Conservation (phyloP, 1,140 invertebrate species). For the Drosophila burlai region DNA sequence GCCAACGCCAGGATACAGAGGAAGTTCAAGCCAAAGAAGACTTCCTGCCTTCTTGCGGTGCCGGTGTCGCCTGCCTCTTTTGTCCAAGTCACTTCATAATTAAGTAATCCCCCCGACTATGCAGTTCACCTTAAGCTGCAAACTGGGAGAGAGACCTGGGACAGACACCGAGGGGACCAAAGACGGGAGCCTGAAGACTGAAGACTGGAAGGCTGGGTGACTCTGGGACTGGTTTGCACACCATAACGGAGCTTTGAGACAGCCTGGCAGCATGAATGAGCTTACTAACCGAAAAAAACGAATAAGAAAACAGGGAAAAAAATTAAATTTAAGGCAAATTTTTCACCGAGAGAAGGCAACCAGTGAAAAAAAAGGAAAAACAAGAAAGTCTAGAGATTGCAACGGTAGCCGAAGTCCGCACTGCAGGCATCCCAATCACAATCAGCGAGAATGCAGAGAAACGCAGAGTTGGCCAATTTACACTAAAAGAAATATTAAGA, state of each 20-base stretch:
- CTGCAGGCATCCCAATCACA: conserved; percentile 64
- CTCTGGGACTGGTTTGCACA: conserved; percentile 66
- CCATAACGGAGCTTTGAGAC: conserved; percentile 67
- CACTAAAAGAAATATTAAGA: neutral
- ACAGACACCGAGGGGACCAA: neutral
- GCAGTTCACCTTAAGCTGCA: conserved; percentile 72
- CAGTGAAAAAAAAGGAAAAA: conserved; percentile 22
- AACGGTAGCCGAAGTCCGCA: conserved; percentile 66
- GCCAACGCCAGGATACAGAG: conserved; percentile 3
- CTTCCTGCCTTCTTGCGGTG: conserved; percentile 19
- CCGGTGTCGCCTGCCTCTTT: conserved; percentile 18
- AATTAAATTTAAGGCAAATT: conserved; percentile 54
- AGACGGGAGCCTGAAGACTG: neutral
- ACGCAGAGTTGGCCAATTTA: conserved; percentile 20
- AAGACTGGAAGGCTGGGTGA: neutral
- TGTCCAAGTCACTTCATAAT: conserved; percentile 67
- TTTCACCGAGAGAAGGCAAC: conserved; percentile 30
- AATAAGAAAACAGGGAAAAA: conserved; percentile 21
- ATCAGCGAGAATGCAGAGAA: conserved; percentile 28
- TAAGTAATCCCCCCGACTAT: conserved; percentile 76
- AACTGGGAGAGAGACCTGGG: conserved; percentile 33
- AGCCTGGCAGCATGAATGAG: conserved; percentile 51
- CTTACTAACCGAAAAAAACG: conserved; percentile 59
- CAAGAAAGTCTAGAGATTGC: conserved; percentile 23
- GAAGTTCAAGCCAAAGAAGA: conserved; percentile 30